phyloP scores from a whole-genome alignment of 2,888 invertebrate species.

The Torymus aiolomorphi region DNA sequence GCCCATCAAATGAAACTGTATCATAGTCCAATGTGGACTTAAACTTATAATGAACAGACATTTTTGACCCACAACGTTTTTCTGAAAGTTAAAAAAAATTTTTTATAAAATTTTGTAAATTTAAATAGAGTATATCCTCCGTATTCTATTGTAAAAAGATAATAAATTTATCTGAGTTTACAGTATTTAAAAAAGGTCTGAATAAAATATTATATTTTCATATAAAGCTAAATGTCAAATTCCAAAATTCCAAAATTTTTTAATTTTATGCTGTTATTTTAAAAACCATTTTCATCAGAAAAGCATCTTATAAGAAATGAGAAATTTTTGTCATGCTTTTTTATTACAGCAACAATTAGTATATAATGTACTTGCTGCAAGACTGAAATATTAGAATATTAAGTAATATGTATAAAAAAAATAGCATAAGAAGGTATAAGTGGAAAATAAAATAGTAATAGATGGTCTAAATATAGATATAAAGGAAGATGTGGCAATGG shows the following conservation, averaged over 20 bases:
- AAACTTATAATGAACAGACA: slow-evolving; percentile 99
- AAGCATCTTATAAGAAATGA: slow-evolving; percentile 28
- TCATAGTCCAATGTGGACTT: slow-evolving; percentile 97
- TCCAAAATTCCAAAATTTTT: not conserved
- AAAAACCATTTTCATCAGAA: slow-evolving; percentile 53
- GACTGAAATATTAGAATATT: slow-evolving; percentile 2
- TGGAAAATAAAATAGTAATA: too few species aligned
- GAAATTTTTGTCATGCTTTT: slow-evolving; percentile 27
- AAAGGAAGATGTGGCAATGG: too few species aligned
- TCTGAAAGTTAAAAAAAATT: slow-evolving; percentile 50
- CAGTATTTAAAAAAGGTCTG: not conserved
- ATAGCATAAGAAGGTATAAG: not conserved
- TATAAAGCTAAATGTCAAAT: not conserved
- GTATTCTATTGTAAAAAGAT: slow-evolving; percentile 13
- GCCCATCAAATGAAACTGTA: slow-evolving; percentile 96
- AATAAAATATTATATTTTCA: not conserved
- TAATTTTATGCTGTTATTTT: not conserved
- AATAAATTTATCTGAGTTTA: not conserved
- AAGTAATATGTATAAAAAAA: not conserved
- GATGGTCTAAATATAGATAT: too few species aligned
- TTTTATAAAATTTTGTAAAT: not conserved
- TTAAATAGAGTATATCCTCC: not conserved
- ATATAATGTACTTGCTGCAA: not conserved
- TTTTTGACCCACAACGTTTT: slow-evolving; percentile 69
- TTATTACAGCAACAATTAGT: slow-evolving; percentile 6